Conservation (phyloP, 2,888 invertebrate genomes). For the Macrosoma leucophasiata region DNA sequence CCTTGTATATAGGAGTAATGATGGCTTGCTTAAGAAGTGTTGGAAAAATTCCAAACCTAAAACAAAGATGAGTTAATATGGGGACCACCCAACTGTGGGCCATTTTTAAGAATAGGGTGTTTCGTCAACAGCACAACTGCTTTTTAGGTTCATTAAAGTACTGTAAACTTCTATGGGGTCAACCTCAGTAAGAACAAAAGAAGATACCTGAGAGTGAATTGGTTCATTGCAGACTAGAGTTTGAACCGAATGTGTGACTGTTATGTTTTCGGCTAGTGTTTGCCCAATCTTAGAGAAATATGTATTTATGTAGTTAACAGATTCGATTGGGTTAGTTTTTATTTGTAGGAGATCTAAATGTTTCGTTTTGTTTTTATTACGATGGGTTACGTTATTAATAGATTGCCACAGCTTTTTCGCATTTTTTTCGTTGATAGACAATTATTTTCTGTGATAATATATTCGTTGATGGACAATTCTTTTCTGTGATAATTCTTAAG, state of each 20-base stretch:
- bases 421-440: conserved; percentile 4
- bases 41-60: conserved; percentile 14
- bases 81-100: conserved; percentile 3
- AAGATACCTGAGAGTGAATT: background rate
- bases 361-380: conserved; percentile 1
- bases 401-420: conserved; percentile 9
- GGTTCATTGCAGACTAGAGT: too few relatives aligned
- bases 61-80: conserved; percentile 8
- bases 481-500: too few relatives aligned
- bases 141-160: conserved; percentile 1
- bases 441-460: conserved; percentile 8
- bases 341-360: background rate
- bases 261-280: conserved; percentile 3
- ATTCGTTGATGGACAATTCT: too few relatives aligned
- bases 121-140: conserved; percentile 5
- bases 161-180: conserved; percentile 1
- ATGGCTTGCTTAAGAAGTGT: conserved; percentile 10
- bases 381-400: conserved; percentile 2
- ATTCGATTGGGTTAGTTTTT: background rate
- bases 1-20: conserved; percentile 12
- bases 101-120: conserved; percentile 9
- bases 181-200: background rate
- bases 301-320: conserved; percentile 3
- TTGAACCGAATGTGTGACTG: too few relatives aligned
- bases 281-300: conserved; percentile 5